A percentile compares a stretch with the other conserved stretches of the same genome.
Conservation (phyloP, 1,140 invertebrate species). For the Pseudomyrmex gracilis region DNA sequence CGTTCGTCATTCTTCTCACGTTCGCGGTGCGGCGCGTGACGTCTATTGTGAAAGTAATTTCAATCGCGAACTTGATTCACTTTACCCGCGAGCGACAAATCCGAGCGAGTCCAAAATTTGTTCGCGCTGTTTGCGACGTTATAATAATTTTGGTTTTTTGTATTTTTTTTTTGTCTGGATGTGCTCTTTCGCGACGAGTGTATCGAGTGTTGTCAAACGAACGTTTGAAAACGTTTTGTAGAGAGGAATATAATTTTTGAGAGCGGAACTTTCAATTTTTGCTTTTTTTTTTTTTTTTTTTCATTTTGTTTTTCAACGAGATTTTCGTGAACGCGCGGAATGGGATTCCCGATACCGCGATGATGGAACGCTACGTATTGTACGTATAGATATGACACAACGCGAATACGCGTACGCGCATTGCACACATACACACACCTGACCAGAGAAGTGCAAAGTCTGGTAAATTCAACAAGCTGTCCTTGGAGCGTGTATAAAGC, state of each 20-base stretch:
- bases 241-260: neutral
- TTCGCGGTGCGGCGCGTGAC: slow-evolving; percentile 20
- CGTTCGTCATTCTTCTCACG: slow-evolving; percentile 31
- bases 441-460: slow-evolving; percentile 1
- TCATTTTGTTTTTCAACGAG: neutral
- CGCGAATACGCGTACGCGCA: neutral
- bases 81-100: neutral
- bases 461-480: slow-evolving; percentile 8
- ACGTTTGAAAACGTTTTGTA: neutral
- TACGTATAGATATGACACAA: neutral
- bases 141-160: no score
- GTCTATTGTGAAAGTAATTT: slow-evolving; percentile 47
- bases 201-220: no score
- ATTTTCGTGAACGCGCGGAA: neutral
- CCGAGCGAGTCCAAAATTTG: neutral
- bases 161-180: no score
- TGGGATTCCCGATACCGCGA: neutral
- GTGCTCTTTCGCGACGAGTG: no score
- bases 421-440: no score
- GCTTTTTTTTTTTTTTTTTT: no score
- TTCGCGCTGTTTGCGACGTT: neutral
- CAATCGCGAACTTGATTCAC: slow-evolving; percentile 40
- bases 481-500: slow-evolving; percentile 28
- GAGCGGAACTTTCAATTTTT: neutral
- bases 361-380: no score